A percentile compares a stretch with the other conserved stretches of the same genome.
Evolutionary conservation across 30 jellyfish, hydroid and myxozoan species (phyloP).

Genomic region (Hydractinia echinata): DNA sequence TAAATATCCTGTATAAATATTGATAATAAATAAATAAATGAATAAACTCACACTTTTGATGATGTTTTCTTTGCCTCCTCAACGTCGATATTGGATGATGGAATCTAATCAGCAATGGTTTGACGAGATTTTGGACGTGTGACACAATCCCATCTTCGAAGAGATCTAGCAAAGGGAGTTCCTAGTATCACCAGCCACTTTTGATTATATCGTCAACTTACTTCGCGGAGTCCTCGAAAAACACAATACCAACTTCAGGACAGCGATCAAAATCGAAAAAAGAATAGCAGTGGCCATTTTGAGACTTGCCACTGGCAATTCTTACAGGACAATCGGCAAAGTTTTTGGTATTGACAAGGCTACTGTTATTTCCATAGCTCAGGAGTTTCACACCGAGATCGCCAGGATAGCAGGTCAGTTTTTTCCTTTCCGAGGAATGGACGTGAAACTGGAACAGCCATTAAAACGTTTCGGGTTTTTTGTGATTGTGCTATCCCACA

Average conservation of each 20-base stretch:
- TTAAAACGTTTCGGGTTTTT: conserved; percentile 24
- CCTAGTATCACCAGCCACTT: background rate
- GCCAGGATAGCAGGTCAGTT: conserved; percentile 12
- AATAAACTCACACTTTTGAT: too few species aligned
- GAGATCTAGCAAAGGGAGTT: background rate
- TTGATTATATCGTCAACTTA: background rate
- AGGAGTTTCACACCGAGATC: conserved; percentile 12
- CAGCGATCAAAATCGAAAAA: background rate
- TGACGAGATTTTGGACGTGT: too few species aligned
- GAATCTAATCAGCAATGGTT: too few species aligned
- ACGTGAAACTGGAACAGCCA: conserved; percentile 40
- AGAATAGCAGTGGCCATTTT: background rate
- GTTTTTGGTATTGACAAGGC: conserved; percentile 62
- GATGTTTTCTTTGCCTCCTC: too few species aligned
- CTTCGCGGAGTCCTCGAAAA: background rate
- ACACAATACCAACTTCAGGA: background rate
- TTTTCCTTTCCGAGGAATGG: conserved; percentile 39
- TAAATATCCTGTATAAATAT: too few species aligned
- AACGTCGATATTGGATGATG: too few species aligned
- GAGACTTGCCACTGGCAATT: conserved; percentile 28
- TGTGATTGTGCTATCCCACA: conserved; percentile 41
- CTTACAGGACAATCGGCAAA: conserved; percentile 48
- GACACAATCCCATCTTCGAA: too few species aligned
- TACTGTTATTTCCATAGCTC: conserved; percentile 35
- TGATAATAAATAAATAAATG: too few species aligned